A percentile compares a stretch with the other conserved stretches of the same genome.
These are phyloP conservation scores for Nephotettix cincticeps DNA, from an alignment of 1,140 invertebrate genomes.

Conservation along the genomic window DNA sequence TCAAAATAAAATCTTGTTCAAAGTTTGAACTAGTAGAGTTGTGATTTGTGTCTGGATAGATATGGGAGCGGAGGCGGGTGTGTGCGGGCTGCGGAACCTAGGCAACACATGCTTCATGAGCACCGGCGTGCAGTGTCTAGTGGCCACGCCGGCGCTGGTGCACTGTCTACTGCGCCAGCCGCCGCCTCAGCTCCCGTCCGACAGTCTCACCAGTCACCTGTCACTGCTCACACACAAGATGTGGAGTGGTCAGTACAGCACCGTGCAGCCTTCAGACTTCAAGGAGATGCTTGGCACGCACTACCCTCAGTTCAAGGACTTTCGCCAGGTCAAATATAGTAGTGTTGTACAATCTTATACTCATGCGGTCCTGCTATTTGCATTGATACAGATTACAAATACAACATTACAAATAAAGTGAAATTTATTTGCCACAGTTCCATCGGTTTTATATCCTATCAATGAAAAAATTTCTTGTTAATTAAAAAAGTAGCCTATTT, in stretches of 20 bases:
- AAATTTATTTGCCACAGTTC: too few relatives aligned
- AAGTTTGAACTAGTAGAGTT: too few relatives aligned
- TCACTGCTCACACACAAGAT: constrained; percentile 58
- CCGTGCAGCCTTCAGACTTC: constrained; percentile 60
- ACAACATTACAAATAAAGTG: too few relatives aligned
- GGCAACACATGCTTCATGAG: constrained; percentile 76
- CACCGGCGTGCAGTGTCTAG: constrained; percentile 64
- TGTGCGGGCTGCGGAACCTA: constrained; percentile 64
- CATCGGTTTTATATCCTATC: too few relatives aligned
- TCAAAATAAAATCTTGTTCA: too few relatives aligned
- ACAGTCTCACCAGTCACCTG: constrained; percentile 55
- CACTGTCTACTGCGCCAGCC: constrained; percentile 55
- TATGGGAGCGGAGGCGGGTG: constrained; percentile 49
- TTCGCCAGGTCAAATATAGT: constrained; percentile 51
- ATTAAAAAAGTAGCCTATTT: too few relatives aligned
- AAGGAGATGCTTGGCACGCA: constrained; percentile 61
- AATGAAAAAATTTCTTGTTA: too few relatives aligned
- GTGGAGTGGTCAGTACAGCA: constrained; percentile 61
- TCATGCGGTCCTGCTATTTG: too few relatives aligned
- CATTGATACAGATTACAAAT: too few relatives aligned
- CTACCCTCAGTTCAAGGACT: constrained; percentile 66
- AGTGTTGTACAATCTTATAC: background rate
- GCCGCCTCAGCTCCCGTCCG: constrained; percentile 43
- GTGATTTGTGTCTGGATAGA: constrained; percentile 32
- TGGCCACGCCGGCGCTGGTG: constrained; percentile 56